These are phyloP conservation scores for Acronicta leporina DNA, from an alignment of 2,888 invertebrate genomes.

Conservation along the genomic window DNA sequence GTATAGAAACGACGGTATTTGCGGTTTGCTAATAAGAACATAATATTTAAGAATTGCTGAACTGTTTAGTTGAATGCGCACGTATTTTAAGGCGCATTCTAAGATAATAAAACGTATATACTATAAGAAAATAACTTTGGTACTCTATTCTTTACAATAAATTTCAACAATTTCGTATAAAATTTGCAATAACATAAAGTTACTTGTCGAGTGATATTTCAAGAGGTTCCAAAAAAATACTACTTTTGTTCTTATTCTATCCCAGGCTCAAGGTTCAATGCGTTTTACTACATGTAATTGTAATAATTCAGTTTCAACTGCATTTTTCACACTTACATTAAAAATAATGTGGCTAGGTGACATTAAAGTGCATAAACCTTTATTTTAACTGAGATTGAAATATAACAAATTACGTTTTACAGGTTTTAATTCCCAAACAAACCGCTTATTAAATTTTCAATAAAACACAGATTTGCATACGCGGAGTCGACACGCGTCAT, in stretches of 20 bases:
- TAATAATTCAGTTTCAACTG: background rate
- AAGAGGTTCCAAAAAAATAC: background rate
- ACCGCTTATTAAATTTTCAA: conserved; percentile 55
- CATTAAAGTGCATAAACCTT: background rate
- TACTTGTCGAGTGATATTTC: background rate
- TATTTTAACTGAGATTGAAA: conserved; percentile 6
- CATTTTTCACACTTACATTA: background rate
- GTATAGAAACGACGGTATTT: conserved; percentile 43
- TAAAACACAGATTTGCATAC: conserved; percentile 55
- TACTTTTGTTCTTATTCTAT: background rate
- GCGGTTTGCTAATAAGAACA: conserved; percentile 24
- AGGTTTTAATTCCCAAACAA: conserved; percentile 44
- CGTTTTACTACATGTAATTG: background rate
- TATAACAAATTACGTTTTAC: conserved; percentile 21
- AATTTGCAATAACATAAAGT: background rate
- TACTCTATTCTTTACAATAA: conserved; percentile 2
- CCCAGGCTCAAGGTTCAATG: background rate
- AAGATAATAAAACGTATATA: background rate
- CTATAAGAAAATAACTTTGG: background rate
- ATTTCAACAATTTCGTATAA: background rate
- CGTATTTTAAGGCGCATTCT: background rate
- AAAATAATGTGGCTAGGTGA: conserved; percentile 5
- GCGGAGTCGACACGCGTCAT: conserved; percentile 43
- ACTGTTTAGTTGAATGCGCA: background rate
- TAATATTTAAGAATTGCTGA: conserved; percentile 15